Base-by-base conservation (phyloP, 2,888 invertebrate species). In the Drosophila rubida region DNA sequence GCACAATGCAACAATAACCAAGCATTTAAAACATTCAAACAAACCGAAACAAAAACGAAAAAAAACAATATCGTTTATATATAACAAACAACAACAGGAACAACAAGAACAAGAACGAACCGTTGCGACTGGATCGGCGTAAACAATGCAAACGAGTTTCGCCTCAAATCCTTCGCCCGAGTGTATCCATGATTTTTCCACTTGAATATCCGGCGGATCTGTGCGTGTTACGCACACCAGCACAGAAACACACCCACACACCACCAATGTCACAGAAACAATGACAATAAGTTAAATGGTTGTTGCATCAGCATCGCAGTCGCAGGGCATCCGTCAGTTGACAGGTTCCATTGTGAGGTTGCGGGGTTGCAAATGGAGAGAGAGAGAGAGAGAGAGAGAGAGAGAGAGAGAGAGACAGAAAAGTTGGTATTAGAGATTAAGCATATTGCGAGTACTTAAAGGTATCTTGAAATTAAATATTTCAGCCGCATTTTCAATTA, bases 131-230 rank as follows among this genome's bases (percentile, higher is more conserved):
- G 95, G 95, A 87, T 95, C 95, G 2, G 95, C 95, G 39, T 95
- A 93, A 9, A 95, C 95, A 39, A 94, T 94, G 87, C 95, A 95
- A 25, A 95, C 93, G 32, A 95, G 92, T 79, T 95, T 94, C 2
- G 95, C 95, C 72, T 95, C 92, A 90, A 94, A 95, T 0, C 95
- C 95, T 82, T 95, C 95, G 0, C 95, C 95, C 0, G 95, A 94
- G 90, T 95, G 95, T 50, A 95, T 94, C 95, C 95, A 95, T 7
- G 94, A 94, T 54, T 94, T 92, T 90, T 95, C 95, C 82, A 95
- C 95, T 55, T 94, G 94, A 74, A 95, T 95, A 90, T 95, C 95
- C 3, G 95, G 95, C 0, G 95, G 94, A 91, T 94, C 95, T 95
- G 92, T 41, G 50, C 42, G 44, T 37, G 54, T 50, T 45, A 63